Evolutionary conservation across 1,140 invertebrate species (phyloP), one percentile per base, ranked within the genome.

Genomic region (Papilio glaucus): DNA sequence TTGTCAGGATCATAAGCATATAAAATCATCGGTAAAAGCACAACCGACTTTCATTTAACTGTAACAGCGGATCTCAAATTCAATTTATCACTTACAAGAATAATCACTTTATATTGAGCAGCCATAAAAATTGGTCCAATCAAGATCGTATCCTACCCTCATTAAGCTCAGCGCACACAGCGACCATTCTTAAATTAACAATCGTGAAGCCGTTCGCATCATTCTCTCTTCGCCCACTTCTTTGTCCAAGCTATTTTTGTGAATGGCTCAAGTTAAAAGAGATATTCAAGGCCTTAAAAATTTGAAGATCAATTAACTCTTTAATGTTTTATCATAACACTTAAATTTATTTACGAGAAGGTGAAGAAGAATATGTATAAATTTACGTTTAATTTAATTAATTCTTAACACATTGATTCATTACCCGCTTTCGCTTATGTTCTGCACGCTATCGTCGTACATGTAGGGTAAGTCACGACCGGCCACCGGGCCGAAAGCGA

Each of bases 391-490:
- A n/a, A n/a, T n/a, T n/a, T n/a, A n/a, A n/a, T n/a, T n/a, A n/a
- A n/a, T n/a, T n/a, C n/a, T n/a, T n/a, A n/a, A n/a, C n/a, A n/a
- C n/a, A n/a, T n/a, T n/a, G n/a, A n/a, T n/a, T n/a, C n/a, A n/a
- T n/a, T n/a, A n/a, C n/a, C 61, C 49, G 68, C 76, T 60, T 24
- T 72, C 71, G 24, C 74, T 76, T 70, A 62, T 72, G n/a, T 69
- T 37, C 80, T 72, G 45, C 24, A 24, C 41, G 62, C 57, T 10
- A 21, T 61, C 62, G 65, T 70, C 57, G 78, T n/a, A 80, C 88
- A 78, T 81, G 83, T 90, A 92, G 88, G 90, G 90, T 87, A 88
- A 91, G 90, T 92, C 90, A 92, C 90, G 90, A 92, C 77, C 79
- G 86, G 84, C 87, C 88, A 90, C 86, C 88, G 87, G 84, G 86